Evolutionary conservation across 2,888 invertebrate genomes (phyloP).

Genomic region (Caenorhabditis becei): DNA sequence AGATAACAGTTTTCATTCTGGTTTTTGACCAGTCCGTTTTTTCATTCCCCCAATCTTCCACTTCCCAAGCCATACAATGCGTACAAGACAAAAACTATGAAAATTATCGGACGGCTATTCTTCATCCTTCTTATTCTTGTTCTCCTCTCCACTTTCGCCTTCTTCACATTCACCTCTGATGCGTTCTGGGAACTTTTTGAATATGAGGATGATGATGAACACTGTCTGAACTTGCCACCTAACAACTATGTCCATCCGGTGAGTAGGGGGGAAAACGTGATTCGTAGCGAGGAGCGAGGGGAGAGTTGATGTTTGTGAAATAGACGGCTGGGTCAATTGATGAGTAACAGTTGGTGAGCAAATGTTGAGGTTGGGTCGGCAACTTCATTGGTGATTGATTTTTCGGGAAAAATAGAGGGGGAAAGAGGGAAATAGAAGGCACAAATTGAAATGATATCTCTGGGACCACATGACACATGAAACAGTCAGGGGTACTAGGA

Average conservation of each 20-base stretch:
- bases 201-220: conserved; percentile 30
- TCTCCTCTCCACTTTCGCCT: neutral
- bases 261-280: conserved; percentile 27
- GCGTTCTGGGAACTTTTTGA: conserved; percentile 19
- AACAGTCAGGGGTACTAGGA: too few species aligned
- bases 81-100: conserved; percentile 24
- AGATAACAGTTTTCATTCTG: conserved; percentile 50
- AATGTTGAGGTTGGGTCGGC: neutral
- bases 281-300: neutral
- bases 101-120: conserved; percentile 34
- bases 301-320: conserved; percentile 4
- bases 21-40: conserved; percentile 26
- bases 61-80: neutral
- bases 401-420: neutral
- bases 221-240: conserved; percentile 54
- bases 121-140: conserved; percentile 20
- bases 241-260: conserved; percentile 57
- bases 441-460: too few species aligned
- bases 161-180: conserved; percentile 4
- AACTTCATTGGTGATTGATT: conserved; percentile 1
- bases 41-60: neutral
- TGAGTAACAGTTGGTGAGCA: conserved; percentile 21
- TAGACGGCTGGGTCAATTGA: neutral
- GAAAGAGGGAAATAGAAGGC: neutral
- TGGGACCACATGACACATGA: too few species aligned